Conservation (phyloP, 2,113 vertebrate species). For the Antechinus stuartii region DNA sequence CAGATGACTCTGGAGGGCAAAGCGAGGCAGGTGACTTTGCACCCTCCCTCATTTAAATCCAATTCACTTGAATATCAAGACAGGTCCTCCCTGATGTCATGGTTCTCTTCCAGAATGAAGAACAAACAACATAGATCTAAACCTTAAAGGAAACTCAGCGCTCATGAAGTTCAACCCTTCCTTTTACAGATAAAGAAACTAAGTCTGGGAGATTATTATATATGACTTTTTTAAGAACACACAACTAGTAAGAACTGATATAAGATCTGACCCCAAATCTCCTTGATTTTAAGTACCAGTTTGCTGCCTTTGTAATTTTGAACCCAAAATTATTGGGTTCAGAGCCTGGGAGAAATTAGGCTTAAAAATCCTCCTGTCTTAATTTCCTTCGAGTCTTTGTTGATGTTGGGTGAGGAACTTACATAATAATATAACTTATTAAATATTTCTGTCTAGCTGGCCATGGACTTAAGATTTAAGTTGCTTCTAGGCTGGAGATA, state of each 20-base stretch:
- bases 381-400: background rate
- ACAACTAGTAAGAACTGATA: background rate
- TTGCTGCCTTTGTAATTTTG: background rate
- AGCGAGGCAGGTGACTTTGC: too few species aligned
- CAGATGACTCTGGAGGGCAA: too few species aligned
- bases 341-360: background rate
- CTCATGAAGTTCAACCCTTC: background rate
- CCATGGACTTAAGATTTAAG: conserved; percentile 72
- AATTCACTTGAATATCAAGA: too few species aligned
- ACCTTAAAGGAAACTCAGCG: background rate
- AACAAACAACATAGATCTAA: background rate
- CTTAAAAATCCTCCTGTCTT: background rate
- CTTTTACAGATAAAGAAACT: background rate
- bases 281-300: background rate
- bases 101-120: too few species aligned
- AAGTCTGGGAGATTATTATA: background rate
- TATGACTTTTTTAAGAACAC: background rate
- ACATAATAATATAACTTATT: conserved; percentile 45
- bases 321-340: conserved; percentile 1
- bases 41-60: too few species aligned
- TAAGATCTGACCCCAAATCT: background rate
- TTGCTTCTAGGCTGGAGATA: conserved; percentile 61
- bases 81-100: too few species aligned
- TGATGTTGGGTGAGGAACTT: conserved; percentile 15
- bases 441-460: conserved; percentile 62